Percentiles rank a stretch among this genome's conserved stretches.
Evolutionary conservation across 2,888 invertebrate species (phyloP).

Genomic region (Tachystola acroxantha): DNA sequence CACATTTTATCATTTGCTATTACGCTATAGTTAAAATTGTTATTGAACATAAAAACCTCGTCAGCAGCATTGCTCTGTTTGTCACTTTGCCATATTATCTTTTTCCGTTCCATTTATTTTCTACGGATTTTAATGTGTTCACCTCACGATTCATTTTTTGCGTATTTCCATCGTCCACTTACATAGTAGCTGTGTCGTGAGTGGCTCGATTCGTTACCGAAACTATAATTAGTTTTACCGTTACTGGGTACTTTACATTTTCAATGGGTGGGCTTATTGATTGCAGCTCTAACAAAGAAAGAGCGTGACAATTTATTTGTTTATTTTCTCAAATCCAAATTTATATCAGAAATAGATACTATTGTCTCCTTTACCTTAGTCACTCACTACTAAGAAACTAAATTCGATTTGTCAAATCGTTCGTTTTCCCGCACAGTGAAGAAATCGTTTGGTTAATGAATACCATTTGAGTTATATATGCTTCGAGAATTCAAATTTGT

Average conservation of each 20-base stretch:
- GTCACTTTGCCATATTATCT: slow-evolving; percentile 35
- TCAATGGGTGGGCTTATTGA: slow-evolving; percentile 49
- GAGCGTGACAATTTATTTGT: slow-evolving; percentile 50
- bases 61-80: slow-evolving; percentile 18
- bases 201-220: slow-evolving; percentile 61
- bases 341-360: slow-evolving; percentile 7
- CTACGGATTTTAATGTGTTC: slow-evolving; percentile 47
- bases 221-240: slow-evolving; percentile 69
- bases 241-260: slow-evolving; percentile 57
- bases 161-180: slow-evolving; percentile 46
- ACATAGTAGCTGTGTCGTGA: slow-evolving; percentile 54
- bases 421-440: slow-evolving; percentile 1
- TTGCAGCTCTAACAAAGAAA: slow-evolving; percentile 28
- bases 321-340: slow-evolving; percentile 34
- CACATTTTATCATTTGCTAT: background rate
- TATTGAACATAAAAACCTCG: slow-evolving; percentile 13
- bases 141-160: slow-evolving; percentile 62
- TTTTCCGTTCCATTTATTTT: slow-evolving; percentile 39
- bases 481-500: slow-evolving; percentile 56
- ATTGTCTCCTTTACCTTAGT: background rate
- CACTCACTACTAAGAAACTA: background rate
- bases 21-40: slow-evolving; percentile 13
- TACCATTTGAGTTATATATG: slow-evolving; percentile 36
- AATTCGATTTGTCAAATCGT: background rate
- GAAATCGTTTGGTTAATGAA: slow-evolving; percentile 23